A percentile compares a stretch with the other conserved stretches of the same genome.
phyloP scores from a whole-genome alignment of 2,113 vertebrate species.

The Embiotoca jacksoni region DNA sequence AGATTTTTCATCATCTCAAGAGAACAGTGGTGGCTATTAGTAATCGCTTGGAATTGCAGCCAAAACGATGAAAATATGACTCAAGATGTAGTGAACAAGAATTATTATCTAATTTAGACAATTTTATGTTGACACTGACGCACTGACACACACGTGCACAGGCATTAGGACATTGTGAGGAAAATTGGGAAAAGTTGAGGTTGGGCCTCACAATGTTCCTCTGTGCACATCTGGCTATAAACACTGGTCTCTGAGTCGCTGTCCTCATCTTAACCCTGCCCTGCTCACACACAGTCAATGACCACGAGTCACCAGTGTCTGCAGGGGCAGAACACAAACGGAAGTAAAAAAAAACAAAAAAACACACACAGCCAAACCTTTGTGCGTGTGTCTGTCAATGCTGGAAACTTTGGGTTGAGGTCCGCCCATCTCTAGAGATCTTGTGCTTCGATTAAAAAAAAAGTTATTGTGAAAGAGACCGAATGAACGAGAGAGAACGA shows the following conservation, averaged over 20 bases:
- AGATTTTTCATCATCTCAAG: not conserved
- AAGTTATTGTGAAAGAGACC: constrained; percentile 59
- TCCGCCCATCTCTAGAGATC: constrained; percentile 56
- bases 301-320: constrained; percentile 58
- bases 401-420: constrained; percentile 57
- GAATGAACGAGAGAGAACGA: constrained; percentile 8
- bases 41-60: not conserved
- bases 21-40: not conserved
- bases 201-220: constrained; percentile 66
- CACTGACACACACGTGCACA: not conserved
- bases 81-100: constrained; percentile 1
- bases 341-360: constrained; percentile 10
- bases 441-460: constrained; percentile 50
- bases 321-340: constrained; percentile 52
- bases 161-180: constrained; percentile 37
- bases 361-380: constrained; percentile 39
- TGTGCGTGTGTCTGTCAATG: constrained; percentile 44
- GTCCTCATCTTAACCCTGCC: constrained; percentile 67
- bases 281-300: constrained; percentile 47
- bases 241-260: constrained; percentile 56
- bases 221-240: constrained; percentile 77
- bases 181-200: constrained; percentile 52
- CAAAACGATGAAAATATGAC: not conserved
- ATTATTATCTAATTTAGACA: constrained; percentile 5
- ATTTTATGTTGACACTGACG: constrained; percentile 6